Conservation (phyloP, 2,888 invertebrate species). For the Gasteruption jaculator region DNA sequence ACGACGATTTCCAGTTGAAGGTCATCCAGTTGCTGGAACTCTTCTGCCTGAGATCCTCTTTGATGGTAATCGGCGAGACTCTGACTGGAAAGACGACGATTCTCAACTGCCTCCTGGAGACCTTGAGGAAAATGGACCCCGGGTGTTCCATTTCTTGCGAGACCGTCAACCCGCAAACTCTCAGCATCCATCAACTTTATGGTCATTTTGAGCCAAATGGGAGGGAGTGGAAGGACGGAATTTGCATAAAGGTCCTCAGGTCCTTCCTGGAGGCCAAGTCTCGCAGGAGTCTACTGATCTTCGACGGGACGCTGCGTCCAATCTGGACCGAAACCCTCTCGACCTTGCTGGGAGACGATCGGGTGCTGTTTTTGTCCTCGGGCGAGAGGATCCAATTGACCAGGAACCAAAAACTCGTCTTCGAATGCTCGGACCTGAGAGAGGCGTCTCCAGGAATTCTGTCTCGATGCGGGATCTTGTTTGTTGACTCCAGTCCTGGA, state of each 20-base stretch:
- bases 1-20: constrained; percentile 54
- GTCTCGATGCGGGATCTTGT: constrained; percentile 63
- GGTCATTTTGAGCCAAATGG: constrained; percentile 57
- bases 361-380: constrained; percentile 57
- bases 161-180: constrained; percentile 58
- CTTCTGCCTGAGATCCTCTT: constrained; percentile 56
- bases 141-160: no score
- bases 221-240: constrained; percentile 56
- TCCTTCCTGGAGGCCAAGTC: constrained; percentile 50
- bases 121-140: constrained; percentile 48
- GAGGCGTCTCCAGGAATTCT: constrained; percentile 59
- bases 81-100: constrained; percentile 57
- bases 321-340: constrained; percentile 61
- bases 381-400: constrained; percentile 59
- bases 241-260: constrained; percentile 52
- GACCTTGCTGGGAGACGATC: constrained; percentile 56
- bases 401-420: constrained; percentile 55
- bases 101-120: constrained; percentile 51
- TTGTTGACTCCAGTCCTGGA: constrained; percentile 56
- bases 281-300: constrained; percentile 58
- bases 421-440: constrained; percentile 59
- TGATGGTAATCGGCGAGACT: constrained; percentile 56
- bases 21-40: constrained; percentile 60
- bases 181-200: constrained; percentile 57
- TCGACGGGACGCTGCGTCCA: constrained; percentile 61